phyloP scores from a whole-genome alignment of 2,888 invertebrate genomes.

The Drosophila nr. fundita region DNA sequence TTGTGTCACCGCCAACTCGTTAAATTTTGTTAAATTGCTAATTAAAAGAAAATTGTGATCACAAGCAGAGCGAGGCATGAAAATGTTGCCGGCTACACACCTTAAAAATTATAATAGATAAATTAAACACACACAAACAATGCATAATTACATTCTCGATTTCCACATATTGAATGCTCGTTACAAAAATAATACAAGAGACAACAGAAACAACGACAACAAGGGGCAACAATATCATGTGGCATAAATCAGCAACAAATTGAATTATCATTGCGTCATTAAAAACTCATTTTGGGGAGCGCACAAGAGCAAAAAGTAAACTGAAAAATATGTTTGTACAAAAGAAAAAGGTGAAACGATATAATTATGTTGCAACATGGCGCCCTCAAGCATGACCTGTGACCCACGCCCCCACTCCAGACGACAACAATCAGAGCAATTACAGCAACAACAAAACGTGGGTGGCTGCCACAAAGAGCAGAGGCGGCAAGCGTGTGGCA shows the following conservation, averaged over 20 bases:
- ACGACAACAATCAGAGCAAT: constrained; percentile 40
- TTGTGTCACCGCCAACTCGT: neutral
- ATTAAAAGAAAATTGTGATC: constrained; percentile 31
- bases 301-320: constrained; percentile 14
- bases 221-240: constrained; percentile 39
- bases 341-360: constrained; percentile 69
- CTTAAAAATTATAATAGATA: constrained; percentile 18
- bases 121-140: constrained; percentile 28
- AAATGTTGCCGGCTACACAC: constrained; percentile 20
- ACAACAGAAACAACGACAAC: constrained; percentile 1
- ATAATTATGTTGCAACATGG: constrained; percentile 80
- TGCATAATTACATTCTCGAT: constrained; percentile 61
- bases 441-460: constrained; percentile 8
- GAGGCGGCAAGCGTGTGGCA: constrained; percentile 20
- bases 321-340: constrained; percentile 3
- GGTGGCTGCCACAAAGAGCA: neutral
- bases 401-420: constrained; percentile 45
- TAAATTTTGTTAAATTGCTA: constrained; percentile 11
- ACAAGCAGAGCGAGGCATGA: constrained; percentile 2
- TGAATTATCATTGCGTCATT: constrained; percentile 81
- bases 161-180: constrained; percentile 70
- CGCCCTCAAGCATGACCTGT: constrained; percentile 78
- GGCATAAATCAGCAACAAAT: constrained; percentile 79
- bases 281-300: constrained; percentile 72
- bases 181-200: constrained; percentile 35